Base-by-base conservation (phyloP, 2,888 invertebrate species). In the Agrotis puta region DNA sequence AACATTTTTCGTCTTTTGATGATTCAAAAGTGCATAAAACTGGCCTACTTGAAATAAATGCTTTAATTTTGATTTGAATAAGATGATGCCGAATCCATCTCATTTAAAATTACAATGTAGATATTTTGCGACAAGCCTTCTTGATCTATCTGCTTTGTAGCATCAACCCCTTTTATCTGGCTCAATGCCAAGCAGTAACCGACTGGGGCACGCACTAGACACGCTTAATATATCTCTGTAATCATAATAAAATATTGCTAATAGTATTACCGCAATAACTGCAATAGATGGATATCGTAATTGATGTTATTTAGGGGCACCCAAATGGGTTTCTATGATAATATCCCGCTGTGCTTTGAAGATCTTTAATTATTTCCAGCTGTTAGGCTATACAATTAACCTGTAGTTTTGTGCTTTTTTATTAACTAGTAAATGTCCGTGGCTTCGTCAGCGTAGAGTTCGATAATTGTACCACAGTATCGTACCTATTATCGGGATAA, bases 191-290 rank as follows among this genome's bases (percentile, higher is more conserved):
- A 77, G 64, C 57, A 61, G 61, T 77, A 72, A 71, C 71, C 70
- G 64, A 70, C 64, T 56, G 58, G 56, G 54, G 59, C 63, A 43
- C 79, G 39, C 78, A 74, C 71, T 51, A 64, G 22, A 33, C 62
- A 27, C 59, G 58, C 62, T 51, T 27, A 47, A 61, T 70, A 70
- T 54, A 78, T 77, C 50, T 57, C 54, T 56, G 71, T 62, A 68
- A 84, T 82, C 79, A 74, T 82, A 76, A 82, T 79, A 79, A 83
- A 79, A 74, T 68, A 78, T 78, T 56, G 68, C 54, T 68, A 65
- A 71, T 64, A 24, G 64, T 63, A 61, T 63, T 22, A 27, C 58
- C 61, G 11, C 67, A 51, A 67, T 64, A 63, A 58, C 24, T 66
- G 53, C 45, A 63, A 57, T 56, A 20, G 2, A 1, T 4, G n/a